Percentiles rank a stretch among this genome's conserved stretches.
Conservation (phyloP, 2,888 invertebrate species). For the Dasysyrphus tricinctus region DNA sequence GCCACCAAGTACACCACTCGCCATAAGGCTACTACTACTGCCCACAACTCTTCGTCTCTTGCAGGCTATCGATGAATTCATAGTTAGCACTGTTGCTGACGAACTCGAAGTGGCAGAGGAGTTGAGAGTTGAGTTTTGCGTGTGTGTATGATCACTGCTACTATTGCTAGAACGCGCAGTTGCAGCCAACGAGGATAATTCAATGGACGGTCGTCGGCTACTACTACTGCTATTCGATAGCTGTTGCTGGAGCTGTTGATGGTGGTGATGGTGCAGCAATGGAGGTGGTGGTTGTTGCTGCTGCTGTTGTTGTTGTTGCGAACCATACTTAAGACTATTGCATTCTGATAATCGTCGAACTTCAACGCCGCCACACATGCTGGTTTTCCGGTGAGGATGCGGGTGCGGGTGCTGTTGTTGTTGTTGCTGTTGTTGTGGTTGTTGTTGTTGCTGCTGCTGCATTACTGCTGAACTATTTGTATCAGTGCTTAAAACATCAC, state of each 20-base stretch:
- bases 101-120: conserved; percentile 70
- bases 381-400: conserved; percentile 81
- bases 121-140: conserved; percentile 69
- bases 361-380: conserved; percentile 81
- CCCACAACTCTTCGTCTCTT: conserved; percentile 85
- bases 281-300: conserved; percentile 77
- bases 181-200: conserved; percentile 81
- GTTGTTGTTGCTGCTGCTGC: conserved; percentile 77
- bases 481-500: conserved; percentile 82
- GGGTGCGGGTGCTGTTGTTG: conserved; percentile 79
- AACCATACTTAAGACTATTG: conserved; percentile 77
- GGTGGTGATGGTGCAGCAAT: conserved; percentile 77
- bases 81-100: conserved; percentile 68
- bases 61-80: conserved; percentile 82
- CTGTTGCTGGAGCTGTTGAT: conserved; percentile 75
- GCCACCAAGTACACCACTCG: conserved; percentile 68
- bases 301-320: conserved; percentile 77
- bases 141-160: conserved; percentile 76
- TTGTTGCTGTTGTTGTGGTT: conserved; percentile 64
- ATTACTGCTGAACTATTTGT: conserved; percentile 76
- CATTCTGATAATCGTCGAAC: conserved; percentile 85
- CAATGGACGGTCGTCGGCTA: conserved; percentile 85
- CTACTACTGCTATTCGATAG: conserved; percentile 76
- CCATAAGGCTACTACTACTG: conserved; percentile 75
- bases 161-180: conserved; percentile 76